phyloP scores from a whole-genome alignment of 23 tunicate genomes.

The Clavelina lepadiformis region DNA sequence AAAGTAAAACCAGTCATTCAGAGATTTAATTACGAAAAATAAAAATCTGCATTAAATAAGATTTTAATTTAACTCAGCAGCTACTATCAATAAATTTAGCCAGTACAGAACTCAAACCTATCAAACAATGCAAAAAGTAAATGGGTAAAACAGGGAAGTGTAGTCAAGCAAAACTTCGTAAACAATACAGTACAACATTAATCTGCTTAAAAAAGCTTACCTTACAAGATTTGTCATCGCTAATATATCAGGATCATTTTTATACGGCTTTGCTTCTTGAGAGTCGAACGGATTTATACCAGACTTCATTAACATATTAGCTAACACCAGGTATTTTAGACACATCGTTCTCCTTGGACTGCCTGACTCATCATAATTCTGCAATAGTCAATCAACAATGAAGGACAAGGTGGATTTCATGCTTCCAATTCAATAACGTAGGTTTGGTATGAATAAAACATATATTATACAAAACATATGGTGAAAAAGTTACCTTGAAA shows the following conservation, averaged over 20 bases:
- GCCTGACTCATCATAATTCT: constrained; percentile 96
- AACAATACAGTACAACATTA: too few species aligned
- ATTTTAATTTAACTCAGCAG: not conserved
- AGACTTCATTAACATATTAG: constrained; percentile 98
- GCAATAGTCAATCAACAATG: not conserved
- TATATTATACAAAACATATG: not conserved
- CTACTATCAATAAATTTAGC: too few species aligned
- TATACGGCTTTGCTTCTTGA: constrained; percentile 95
- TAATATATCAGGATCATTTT: constrained; percentile 93
- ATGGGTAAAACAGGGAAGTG: too few species aligned
- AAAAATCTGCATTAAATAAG: not conserved
- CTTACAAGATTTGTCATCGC: constrained; percentile 95
- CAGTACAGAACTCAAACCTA: too few species aligned
- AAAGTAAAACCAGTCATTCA: too few species aligned
- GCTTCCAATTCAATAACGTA: not conserved
- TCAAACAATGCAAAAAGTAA: too few species aligned
- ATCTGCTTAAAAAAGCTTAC: too few species aligned
- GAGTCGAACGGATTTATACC: constrained; percentile 97
- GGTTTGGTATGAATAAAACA: not conserved
- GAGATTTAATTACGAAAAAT: not conserved
- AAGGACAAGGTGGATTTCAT: not conserved
- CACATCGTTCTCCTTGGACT: constrained; percentile 86
- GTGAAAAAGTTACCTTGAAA: constrained; percentile 53
- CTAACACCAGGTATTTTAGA: constrained; percentile 89
- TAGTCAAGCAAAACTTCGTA: too few species aligned